Evolutionary conservation across 1,140 invertebrate species (phyloP), one percentile per base, ranked within the genome.

Genomic region (Zophobas morio): DNA sequence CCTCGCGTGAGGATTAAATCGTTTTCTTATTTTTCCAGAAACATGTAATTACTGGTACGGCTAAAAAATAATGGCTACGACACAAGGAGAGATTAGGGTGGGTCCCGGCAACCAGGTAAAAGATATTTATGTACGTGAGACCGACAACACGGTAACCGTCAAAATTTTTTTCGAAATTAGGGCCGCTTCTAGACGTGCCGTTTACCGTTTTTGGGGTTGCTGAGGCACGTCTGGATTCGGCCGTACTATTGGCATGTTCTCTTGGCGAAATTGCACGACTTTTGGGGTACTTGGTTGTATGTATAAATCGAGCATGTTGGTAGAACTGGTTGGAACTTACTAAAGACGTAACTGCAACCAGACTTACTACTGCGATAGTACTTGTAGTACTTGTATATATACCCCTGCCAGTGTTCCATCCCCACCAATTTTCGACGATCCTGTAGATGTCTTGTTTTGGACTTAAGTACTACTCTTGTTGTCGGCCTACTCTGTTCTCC

Each of bases 21-120:
- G 8, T 32, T 40, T 56, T 74, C 35, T 66, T 72, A 1, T 77
- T 75, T 20, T 74, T 42, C 37, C 47, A 47, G 47, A 77, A 35
- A 70, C 49, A 47, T 40, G 76, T 47, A 46, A 75, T 75, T 75
- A 49, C 37, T 4, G n/a, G 3, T 49, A 8, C 49, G 70, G 32
- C 34, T 37, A 70, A 53, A 57, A 70, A 63, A 75, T 34, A 81
- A 84, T 84, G 87, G 90, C 90, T 86, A 89, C 94, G 86, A 96
- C 95, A 87, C 96, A 97, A 89, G 95, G 96, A 87, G 95, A 97
- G 90, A 98, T 98, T 87, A 92, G 96, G 90, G 95, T 98, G 88
- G 96, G 96, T 88, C 92, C 94, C 87, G 95, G 94, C 87, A 96
- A 97, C 90, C 96, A 97, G 94, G 96, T 96, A 89, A 89, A 89